Conservation (phyloP, 2,888 invertebrate genomes). For the Venusia cambrica region DNA sequence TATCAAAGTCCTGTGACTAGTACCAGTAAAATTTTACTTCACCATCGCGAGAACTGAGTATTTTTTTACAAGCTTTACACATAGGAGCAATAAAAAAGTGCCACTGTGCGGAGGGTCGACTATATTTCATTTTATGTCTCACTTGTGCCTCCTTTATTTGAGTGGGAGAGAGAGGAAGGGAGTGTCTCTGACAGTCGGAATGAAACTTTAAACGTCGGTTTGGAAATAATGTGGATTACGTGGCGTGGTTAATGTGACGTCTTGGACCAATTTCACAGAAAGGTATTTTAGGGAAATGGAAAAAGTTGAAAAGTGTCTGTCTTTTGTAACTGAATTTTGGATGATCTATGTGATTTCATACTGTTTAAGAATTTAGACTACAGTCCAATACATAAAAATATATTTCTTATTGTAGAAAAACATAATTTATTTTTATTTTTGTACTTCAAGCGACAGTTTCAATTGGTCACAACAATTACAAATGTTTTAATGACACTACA, state of each 20-base stretch:
- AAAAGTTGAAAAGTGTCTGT: conserved; percentile 20
- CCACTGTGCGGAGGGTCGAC: conserved; percentile 50
- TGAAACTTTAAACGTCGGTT: conserved; percentile 70
- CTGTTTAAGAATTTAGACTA: too few species aligned
- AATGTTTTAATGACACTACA: too few species aligned
- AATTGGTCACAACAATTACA: too few species aligned
- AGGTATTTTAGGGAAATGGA: conserved; percentile 24
- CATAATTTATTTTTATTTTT: too few species aligned
- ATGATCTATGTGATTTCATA: too few species aligned
- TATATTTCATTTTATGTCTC: conserved; percentile 69
- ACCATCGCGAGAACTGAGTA: conserved; percentile 32
- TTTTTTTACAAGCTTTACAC: conserved; percentile 75
- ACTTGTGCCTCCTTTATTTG: conserved; percentile 37
- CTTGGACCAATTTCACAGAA: conserved; percentile 32
- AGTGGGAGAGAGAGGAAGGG: conserved; percentile 33
- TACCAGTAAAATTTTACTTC: too few species aligned
- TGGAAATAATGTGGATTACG: conserved; percentile 64
- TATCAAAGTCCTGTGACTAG: too few species aligned
- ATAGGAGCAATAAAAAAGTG: conserved; percentile 71
- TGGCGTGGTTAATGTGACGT: conserved; percentile 42
- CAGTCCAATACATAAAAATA: too few species aligned
- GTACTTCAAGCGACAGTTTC: too few species aligned
- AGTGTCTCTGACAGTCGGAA: conserved; percentile 59
- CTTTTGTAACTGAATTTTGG: conserved; percentile 10
- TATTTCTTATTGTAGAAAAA: too few species aligned